Base-by-base conservation (phyloP, 2,113 vertebrate species). In the Gymnorhina tibicen region DNA sequence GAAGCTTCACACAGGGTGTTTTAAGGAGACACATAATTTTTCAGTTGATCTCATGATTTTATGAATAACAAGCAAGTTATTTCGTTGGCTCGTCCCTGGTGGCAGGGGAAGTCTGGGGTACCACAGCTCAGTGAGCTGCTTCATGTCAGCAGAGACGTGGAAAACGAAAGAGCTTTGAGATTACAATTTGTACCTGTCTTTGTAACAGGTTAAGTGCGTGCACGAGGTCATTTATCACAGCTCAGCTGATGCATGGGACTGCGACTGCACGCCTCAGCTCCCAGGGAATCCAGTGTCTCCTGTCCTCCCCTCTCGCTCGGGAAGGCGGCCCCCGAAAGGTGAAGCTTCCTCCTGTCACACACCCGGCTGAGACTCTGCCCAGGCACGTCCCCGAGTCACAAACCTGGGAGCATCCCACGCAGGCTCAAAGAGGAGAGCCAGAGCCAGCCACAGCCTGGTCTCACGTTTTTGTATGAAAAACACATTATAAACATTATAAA, bases 101-200 rank as follows among this genome's bases (percentile, higher is more conserved):
- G 68, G 69, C 76, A 78, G 0, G 2, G 50, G 24, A 67, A 91
- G 86, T 13, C 55, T 42, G 35, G 35, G 68, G 64, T 67, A 86
- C 35, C 2, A 23, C 75, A 90, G 85, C 67, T 94, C 95, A 77
- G 46, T 39, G 89, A 94, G 68, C 73, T 74, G 86, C 64, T 92
- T 75, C 80, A 14, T n/a, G 60, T 78, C 83, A 67, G 72, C 52
- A 44, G 42, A 67, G 83, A 93, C 7, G 30, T 1, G n/a, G 68
- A 84, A 92, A 93, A 95, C n/a, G 73, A n/a, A 87, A 81, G 64
- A 78, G 64, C 72, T 78, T 11, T 5, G 33, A 77, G 76, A 68
- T 81, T 32, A 69, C 94, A 55, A 75, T 93, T 89, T 96, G 86
- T 91, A 86, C 76, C 89, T 81, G 80, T 93, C 96, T 91, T 8